Conservation (phyloP, 2,888 invertebrate genomes). For the Herminia tarsipennalis region DNA sequence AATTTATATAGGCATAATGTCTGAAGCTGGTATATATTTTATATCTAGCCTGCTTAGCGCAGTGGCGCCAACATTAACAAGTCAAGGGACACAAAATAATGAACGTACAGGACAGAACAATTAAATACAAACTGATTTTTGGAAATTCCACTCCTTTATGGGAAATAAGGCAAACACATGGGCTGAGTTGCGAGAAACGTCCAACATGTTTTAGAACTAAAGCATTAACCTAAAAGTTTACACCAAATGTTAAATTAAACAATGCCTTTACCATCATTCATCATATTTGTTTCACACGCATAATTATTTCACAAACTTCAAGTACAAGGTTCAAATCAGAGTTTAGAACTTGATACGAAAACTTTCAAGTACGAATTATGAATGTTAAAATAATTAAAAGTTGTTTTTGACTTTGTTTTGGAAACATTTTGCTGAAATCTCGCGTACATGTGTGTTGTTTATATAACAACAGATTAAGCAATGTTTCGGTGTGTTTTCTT, state of each 20-base stretch:
- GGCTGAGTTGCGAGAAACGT: too few species aligned
- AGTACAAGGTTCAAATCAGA: slow-evolving; percentile 11
- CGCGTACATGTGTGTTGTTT: background rate
- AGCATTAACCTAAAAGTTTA: too few species aligned
- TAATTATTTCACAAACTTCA: slow-evolving; percentile 22
- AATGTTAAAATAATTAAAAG: slow-evolving; percentile 39
- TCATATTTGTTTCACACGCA: background rate
- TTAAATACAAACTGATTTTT: too few species aligned
- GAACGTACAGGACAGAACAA: too few species aligned
- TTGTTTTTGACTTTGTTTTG: slow-evolving; percentile 24
- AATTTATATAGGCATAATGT: too few species aligned
- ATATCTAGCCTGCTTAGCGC: too few species aligned
- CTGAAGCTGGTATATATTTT: too few species aligned
- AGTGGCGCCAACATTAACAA: too few species aligned
- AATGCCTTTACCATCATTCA: background rate
- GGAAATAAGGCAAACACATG: too few species aligned
- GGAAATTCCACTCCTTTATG: too few species aligned
- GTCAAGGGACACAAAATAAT: too few species aligned
- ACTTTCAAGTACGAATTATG: slow-evolving; percentile 28
- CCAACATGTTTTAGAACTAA: too few species aligned
- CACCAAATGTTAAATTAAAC: background rate
- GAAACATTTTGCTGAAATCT: slow-evolving; percentile 20
- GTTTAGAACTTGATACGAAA: slow-evolving; percentile 24
- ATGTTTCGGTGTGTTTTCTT: slow-evolving; percentile 5
- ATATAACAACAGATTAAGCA: background rate